These are phyloP conservation scores for Pogonus chalceus DNA, from an alignment of 1,140 invertebrate species.

Conservation along the genomic window DNA sequence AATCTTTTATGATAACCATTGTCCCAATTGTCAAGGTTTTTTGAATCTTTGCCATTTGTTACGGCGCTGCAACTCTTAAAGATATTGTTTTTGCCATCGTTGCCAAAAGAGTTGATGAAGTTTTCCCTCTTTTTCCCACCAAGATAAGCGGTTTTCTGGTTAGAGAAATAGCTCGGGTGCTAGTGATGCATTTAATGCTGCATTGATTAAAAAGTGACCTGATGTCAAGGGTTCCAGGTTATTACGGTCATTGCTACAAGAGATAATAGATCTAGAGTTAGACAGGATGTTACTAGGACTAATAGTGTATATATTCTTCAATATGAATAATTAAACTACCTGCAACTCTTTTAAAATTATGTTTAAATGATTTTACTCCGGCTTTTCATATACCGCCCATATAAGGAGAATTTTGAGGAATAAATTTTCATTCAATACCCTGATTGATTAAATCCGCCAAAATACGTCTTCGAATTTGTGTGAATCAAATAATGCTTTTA, in stretches of 20 bases:
- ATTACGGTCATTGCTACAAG: slow-evolving; percentile 20
- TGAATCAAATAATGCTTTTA: too few relatives aligned
- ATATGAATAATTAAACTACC: too few relatives aligned
- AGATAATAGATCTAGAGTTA: slow-evolving; percentile 27
- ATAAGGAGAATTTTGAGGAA: too few relatives aligned
- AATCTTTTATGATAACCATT: too few relatives aligned
- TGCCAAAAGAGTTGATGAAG: slow-evolving; percentile 27
- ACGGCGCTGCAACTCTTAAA: slow-evolving; percentile 20
- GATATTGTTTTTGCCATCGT: slow-evolving; percentile 28
- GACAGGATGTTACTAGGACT: slow-evolving; percentile 17
- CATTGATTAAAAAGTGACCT: slow-evolving; percentile 31
- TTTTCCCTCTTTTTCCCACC: slow-evolving; percentile 21
- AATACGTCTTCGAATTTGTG: too few relatives aligned
- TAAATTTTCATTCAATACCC: too few relatives aligned
- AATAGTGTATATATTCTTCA: slow-evolving; percentile 19
- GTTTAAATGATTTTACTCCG: too few relatives aligned
- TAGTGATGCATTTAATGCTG: slow-evolving; percentile 13
- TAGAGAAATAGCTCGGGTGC: slow-evolving; percentile 5
- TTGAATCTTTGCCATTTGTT: slow-evolving; percentile 27
- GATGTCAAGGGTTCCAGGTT: slow-evolving; percentile 24
- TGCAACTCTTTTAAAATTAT: too few relatives aligned
- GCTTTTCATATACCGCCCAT: too few relatives aligned
- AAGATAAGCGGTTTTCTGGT: slow-evolving; percentile 15
- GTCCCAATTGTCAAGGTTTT: too few relatives aligned
- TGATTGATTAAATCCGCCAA: too few relatives aligned